A percentile compares a stretch with the other conserved stretches of the same genome.
Conservation (phyloP, 2,797 vertebrate genomes). For the Sitta carolinensis region DNA sequence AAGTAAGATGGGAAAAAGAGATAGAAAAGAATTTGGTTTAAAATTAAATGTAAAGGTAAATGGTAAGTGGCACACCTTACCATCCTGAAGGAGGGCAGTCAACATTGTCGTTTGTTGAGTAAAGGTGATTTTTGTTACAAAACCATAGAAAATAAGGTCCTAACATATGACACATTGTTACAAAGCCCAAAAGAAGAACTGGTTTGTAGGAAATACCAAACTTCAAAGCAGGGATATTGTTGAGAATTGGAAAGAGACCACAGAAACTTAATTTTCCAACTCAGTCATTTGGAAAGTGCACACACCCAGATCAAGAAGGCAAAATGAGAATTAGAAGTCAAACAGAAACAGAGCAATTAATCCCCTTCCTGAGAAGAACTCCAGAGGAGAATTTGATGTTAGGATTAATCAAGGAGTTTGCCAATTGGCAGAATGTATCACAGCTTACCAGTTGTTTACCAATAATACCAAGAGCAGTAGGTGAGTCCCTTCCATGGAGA, state of each 20-base stretch:
- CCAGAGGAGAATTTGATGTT: not conserved
- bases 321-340: not conserved
- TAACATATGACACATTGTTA: not conserved
- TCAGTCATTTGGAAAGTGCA: not conserved
- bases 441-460: not conserved
- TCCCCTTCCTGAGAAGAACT: not conserved
- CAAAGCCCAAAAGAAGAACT: not conserved
- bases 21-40: not conserved
- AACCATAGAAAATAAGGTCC: not conserved
- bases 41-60: not conserved
- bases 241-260: not conserved
- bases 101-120: rapidly evolving
- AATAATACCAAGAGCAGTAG: not conserved
- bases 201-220: not conserved
- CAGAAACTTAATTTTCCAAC: not conserved
- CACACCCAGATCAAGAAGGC: not conserved
- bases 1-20: not conserved
- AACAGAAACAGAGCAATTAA: not conserved
- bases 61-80: not conserved
- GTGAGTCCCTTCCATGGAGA: not conserved
- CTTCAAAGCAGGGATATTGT: not conserved
- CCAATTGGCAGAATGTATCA: not conserved
- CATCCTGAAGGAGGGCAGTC: not conserved
- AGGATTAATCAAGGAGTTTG: not conserved
- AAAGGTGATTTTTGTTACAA: not conserved